Evolutionary conservation across 2,888 invertebrate species (phyloP).

Genomic region (Willowsia nigromaculata): DNA sequence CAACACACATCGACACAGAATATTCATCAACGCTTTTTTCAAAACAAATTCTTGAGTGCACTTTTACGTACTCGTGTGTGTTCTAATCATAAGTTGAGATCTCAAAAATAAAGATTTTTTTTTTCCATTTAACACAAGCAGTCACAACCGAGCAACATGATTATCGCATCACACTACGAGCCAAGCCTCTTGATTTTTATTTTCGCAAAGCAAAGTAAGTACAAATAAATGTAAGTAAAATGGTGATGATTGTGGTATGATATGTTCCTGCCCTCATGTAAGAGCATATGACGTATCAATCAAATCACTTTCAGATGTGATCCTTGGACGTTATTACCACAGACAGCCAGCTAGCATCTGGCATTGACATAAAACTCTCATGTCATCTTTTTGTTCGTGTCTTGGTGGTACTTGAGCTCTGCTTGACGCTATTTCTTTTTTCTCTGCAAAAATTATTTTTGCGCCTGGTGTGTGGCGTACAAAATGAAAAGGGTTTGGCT

Average conservation of each 20-base stretch:
- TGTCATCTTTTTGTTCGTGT: slow-evolving; percentile 30
- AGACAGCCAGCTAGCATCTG: background rate
- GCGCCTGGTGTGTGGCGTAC: background rate
- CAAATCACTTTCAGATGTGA: slow-evolving; percentile 57
- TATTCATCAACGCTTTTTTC: slow-evolving; percentile 48
- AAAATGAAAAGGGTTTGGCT: slow-evolving; percentile 33
- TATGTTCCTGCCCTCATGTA: background rate
- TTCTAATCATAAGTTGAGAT: slow-evolving; percentile 51
- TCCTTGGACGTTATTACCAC: slow-evolving; percentile 23
- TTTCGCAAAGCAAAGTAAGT: background rate
- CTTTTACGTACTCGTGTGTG: background rate
- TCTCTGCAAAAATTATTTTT: background rate
- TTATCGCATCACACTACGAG: slow-evolving; percentile 35
- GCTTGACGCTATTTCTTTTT: background rate
- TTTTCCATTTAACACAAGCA: background rate
- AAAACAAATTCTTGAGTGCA: background rate
- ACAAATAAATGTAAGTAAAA: background rate
- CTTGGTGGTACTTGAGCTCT: slow-evolving; percentile 8
- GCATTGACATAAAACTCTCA: slow-evolving; percentile 41
- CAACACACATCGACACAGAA: background rate
- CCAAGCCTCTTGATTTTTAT: slow-evolving; percentile 62
- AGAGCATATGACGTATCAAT: slow-evolving; percentile 56
- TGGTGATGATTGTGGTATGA: background rate
- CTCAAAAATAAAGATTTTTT: slow-evolving; percentile 36
- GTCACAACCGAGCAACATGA: background rate